Conservation (phyloP, 2,888 invertebrate species). For the Drosophila macrospina region DNA sequence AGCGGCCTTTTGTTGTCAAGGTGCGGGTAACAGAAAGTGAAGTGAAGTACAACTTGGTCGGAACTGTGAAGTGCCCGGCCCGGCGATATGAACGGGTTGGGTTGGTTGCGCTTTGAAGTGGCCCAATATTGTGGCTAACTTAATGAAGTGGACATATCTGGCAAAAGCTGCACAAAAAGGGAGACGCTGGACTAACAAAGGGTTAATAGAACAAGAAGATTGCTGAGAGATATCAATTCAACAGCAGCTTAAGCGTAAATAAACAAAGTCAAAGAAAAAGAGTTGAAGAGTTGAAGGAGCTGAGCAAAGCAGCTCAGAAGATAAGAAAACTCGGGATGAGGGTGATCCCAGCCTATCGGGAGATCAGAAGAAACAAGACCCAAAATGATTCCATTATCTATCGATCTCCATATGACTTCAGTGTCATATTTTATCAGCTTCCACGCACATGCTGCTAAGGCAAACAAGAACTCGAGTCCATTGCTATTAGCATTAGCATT, state of each 20-base stretch:
- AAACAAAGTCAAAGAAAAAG: slow-evolving; percentile 2
- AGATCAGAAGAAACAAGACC: slow-evolving; percentile 6
- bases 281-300: slow-evolving; percentile 7
- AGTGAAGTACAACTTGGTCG: slow-evolving; percentile 43
- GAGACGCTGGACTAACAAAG: slow-evolving; percentile 1
- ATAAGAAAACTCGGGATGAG: background rate
- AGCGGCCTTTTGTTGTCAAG: slow-evolving; percentile 60
- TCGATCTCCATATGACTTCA: slow-evolving; percentile 36
- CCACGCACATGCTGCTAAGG: slow-evolving; percentile 41
- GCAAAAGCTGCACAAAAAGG: slow-evolving; percentile 35
- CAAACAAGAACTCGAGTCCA: slow-evolving; percentile 45
- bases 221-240: slow-evolving; percentile 29
- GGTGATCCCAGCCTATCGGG: background rate
- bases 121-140: slow-evolving; percentile 59
- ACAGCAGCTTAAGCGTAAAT: slow-evolving; percentile 29
- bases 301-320: slow-evolving; percentile 1
- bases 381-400: slow-evolving; percentile 36
- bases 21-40: slow-evolving; percentile 50
- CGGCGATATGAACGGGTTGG: slow-evolving; percentile 33
- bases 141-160: slow-evolving; percentile 78
- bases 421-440: slow-evolving; percentile 46
- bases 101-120: slow-evolving; percentile 62
- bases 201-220: slow-evolving; percentile 22
- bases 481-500: slow-evolving; percentile 43
- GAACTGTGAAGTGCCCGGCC: slow-evolving; percentile 34